phyloP scores from a whole-genome alignment of 2,113 vertebrate species.

The Gobius niger region DNA sequence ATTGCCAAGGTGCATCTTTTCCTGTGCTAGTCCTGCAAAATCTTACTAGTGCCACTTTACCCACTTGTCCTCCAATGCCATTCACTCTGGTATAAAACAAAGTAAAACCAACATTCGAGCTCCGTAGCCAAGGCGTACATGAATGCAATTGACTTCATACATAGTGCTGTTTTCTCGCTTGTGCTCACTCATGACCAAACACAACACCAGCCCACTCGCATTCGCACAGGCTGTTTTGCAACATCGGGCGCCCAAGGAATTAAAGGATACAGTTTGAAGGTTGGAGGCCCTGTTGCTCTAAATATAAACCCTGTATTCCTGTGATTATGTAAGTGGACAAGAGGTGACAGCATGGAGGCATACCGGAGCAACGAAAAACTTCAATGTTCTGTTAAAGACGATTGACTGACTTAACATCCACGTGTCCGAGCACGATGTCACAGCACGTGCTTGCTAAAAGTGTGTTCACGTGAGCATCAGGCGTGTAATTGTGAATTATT shows the following conservation, averaged over 20 bases:
- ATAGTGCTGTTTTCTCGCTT: slow-evolving; percentile 35
- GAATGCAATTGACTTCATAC: slow-evolving; percentile 35
- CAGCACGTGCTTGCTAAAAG: slow-evolving; percentile 5
- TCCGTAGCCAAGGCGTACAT: slow-evolving; percentile 9
- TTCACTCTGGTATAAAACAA: slow-evolving; percentile 34
- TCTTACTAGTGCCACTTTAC: slow-evolving; percentile 52
- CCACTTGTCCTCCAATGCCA: slow-evolving; percentile 44
- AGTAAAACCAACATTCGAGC: slow-evolving; percentile 1
- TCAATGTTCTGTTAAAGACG: background rate
- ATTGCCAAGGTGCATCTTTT: slow-evolving; percentile 57
- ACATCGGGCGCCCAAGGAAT: slow-evolving; percentile 39
- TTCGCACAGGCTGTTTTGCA: slow-evolving; percentile 53
- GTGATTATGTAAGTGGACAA: slow-evolving; percentile 47
- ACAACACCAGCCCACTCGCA: slow-evolving; percentile 55
- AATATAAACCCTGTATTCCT: slow-evolving; percentile 46
- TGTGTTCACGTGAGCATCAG: slow-evolving; percentile 11
- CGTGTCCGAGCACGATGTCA: too few relatives aligned
- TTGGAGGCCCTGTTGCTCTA: slow-evolving; percentile 43
- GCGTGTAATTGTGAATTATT: slow-evolving; percentile 3
- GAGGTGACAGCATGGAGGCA: background rate
- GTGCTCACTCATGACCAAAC: slow-evolving; percentile 41
- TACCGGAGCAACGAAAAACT: background rate
- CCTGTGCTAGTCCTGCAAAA: slow-evolving; percentile 61
- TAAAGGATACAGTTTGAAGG: slow-evolving; percentile 48
- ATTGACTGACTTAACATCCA: background rate